These are phyloP conservation scores for Hippasteria phrygiana DNA, from an alignment of 53 echinoderm and acorn worm genomes.

Conservation along the genomic window DNA sequence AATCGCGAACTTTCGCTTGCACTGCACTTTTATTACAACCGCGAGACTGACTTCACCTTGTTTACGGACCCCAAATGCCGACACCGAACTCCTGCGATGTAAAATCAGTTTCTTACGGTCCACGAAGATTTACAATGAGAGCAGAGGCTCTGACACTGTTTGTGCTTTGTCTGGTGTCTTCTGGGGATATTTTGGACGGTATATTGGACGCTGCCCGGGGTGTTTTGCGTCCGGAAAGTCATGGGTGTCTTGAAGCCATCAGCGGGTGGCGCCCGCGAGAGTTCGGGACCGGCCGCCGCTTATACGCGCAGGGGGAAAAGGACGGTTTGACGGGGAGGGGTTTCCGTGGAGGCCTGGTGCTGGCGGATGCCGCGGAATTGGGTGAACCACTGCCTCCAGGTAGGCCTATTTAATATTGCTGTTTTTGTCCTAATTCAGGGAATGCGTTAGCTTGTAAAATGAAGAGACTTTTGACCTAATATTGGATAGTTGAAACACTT, in stretches of 20 bases:
- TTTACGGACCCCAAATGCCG: neutral
- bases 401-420: neutral
- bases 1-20: neutral
- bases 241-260: neutral
- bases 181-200: slow-evolving; percentile 60
- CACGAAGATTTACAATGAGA: slow-evolving; percentile 51
- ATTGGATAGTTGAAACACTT: too few relatives aligned
- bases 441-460: too few relatives aligned
- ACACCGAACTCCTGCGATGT: slow-evolving; percentile 11
- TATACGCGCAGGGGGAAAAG: neutral
- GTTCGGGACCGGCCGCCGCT: slow-evolving; percentile 2
- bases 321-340: slow-evolving; percentile 35
- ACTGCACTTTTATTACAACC: neutral
- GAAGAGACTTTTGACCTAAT: too few relatives aligned
- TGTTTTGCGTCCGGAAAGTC: neutral
- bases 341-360: slow-evolving; percentile 37
- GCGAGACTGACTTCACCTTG: neutral
- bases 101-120: neutral
- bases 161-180: slow-evolving; percentile 45
- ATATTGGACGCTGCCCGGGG: slow-evolving; percentile 28
- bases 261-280: neutral
- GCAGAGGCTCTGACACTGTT: slow-evolving; percentile 50
- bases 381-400: slow-evolving; percentile 22
- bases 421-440: neutral
- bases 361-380: slow-evolving; percentile 23